Evolutionary conservation across 2,888 invertebrate genomes (phyloP).

Genomic region (Schizaphis graminum): DNA sequence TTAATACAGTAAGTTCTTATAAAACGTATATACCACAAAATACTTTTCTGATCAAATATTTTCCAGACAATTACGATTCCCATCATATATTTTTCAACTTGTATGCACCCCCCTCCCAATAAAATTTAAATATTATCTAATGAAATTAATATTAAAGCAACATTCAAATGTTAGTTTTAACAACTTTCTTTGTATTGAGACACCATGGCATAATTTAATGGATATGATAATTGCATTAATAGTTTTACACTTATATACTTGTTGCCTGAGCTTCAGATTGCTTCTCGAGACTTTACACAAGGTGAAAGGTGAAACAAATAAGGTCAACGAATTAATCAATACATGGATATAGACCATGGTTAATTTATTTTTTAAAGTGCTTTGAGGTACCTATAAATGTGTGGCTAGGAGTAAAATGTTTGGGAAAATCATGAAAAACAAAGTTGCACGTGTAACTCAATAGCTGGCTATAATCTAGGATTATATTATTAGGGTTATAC

Average conservation of each 20-base stretch:
- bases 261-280: background rate
- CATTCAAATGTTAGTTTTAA: background rate
- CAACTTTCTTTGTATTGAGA: background rate
- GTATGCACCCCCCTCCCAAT: too few species aligned
- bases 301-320: background rate
- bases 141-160: background rate
- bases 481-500: background rate
- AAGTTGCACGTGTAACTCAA: background rate
- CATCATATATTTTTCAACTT: too few species aligned
- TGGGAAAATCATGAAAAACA: background rate
- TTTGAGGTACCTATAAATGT: background rate
- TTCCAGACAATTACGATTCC: too few species aligned
- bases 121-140: background rate
- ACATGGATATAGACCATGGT: background rate
- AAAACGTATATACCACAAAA: too few species aligned
- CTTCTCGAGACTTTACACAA: background rate
- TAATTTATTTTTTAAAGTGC: background rate
- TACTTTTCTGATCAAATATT: too few species aligned
- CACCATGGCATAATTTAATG: background rate
- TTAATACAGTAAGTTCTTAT: too few species aligned
- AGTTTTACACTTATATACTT: background rate
- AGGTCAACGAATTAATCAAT: slow-evolving; percentile 1
- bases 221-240: background rate
- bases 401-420: background rate
- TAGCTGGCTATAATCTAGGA: background rate